These are phyloP conservation scores for Platycheirus rosarum DNA, from an alignment of 2,888 invertebrate species.

Conservation along the genomic window DNA sequence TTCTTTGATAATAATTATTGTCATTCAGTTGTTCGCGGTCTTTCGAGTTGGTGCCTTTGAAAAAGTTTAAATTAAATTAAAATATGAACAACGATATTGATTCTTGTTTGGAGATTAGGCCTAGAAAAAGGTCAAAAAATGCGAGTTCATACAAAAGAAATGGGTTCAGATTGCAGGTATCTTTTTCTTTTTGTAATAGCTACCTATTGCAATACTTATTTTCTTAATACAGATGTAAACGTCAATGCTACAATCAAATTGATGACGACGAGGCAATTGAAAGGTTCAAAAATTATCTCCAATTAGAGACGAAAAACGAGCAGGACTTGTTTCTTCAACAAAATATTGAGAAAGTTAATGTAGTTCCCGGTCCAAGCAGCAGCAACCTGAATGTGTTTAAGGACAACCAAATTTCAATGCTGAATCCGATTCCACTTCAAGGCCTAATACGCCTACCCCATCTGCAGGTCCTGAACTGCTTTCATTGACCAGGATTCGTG, in stretches of 20 bases:
- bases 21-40: too few species aligned
- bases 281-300: conserved; percentile 21
- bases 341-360: neutral
- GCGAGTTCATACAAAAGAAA: conserved; percentile 20
- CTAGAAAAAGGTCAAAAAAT: conserved; percentile 22
- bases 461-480: conserved; percentile 12
- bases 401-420: too few species aligned
- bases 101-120: conserved; percentile 5
- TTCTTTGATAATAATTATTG: too few species aligned
- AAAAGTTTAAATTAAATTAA: neutral
- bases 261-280: conserved; percentile 23
- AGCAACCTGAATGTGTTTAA: too few species aligned
- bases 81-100: neutral
- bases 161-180: conserved; percentile 22
- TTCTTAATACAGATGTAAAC: conserved; percentile 15
- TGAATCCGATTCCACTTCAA: conserved; percentile 18
- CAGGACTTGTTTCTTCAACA: conserved; percentile 26
- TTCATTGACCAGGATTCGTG: conserved; percentile 18
- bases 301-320: conserved; percentile 25
- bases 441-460: conserved; percentile 12
- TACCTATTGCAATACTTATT: conserved; percentile 6
- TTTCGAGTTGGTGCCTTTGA: too few species aligned
- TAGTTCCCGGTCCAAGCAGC: too few species aligned
- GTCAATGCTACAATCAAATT: conserved; percentile 19
- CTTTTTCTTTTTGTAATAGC: conserved; percentile 1